Conservation (phyloP, 2,797 vertebrate genomes). For the Momotus momota region DNA sequence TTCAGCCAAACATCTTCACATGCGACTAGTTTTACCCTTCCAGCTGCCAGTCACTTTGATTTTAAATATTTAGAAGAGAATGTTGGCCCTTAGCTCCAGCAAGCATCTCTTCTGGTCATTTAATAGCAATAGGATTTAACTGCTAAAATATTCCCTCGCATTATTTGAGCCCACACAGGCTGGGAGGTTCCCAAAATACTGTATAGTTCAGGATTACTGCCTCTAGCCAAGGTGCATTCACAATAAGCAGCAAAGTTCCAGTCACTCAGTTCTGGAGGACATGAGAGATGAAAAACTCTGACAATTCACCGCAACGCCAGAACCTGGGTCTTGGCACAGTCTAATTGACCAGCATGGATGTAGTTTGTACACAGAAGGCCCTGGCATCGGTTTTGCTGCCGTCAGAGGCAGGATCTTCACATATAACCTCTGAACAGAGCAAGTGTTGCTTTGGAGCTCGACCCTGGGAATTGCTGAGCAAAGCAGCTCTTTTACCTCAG, state of each 20-base stretch:
- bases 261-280: neutral
- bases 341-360: accelerated
- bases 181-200: neutral
- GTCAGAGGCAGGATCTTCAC: neutral
- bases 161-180: neutral
- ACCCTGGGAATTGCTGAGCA: neutral
- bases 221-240: neutral
- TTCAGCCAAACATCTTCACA: neutral
- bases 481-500: neutral
- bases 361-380: neutral
- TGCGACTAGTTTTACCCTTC: neutral
- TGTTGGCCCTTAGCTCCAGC: neutral
- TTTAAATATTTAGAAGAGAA: neutral
- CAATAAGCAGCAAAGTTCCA: neutral
- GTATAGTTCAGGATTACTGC: neutral
- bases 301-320: neutral
- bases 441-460: neutral
- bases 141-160: neutral
- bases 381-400: neutral
- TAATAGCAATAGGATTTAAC: neutral
- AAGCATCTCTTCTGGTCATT: neutral
- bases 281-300: accelerated
- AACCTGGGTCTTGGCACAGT: neutral
- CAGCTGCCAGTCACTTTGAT: neutral
- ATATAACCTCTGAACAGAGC: neutral